phyloP scores from a whole-genome alignment of 2,113 vertebrate species.

The Neomonachus schauinslandi region DNA sequence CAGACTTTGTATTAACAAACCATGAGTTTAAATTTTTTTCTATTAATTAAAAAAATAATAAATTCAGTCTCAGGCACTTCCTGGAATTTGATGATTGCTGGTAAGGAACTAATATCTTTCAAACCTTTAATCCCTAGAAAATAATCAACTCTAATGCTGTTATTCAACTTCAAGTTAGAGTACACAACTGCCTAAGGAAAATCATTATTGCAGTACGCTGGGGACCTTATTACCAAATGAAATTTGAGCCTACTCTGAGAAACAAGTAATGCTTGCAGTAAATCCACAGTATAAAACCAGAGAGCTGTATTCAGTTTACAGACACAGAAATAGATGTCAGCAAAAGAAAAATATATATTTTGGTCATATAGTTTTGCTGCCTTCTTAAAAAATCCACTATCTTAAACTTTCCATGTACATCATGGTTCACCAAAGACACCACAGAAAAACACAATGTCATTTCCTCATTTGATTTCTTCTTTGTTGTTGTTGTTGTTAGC shows the following conservation, averaged over 20 bases:
- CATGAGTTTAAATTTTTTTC: neutral
- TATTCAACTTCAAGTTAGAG: constrained; percentile 38
- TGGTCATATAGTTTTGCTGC: neutral
- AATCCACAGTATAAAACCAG: neutral
- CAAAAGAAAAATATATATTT: neutral
- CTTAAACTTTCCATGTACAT: neutral
- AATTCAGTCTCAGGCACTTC: neutral
- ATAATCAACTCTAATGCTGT: neutral
- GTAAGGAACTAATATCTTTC: constrained; percentile 5
- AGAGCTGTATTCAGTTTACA: neutral
- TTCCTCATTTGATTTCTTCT: neutral
- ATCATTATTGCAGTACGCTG: neutral
- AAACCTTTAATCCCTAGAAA: constrained; percentile 28
- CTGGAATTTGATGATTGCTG: neutral
- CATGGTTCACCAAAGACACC: neutral
- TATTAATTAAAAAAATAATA: constrained; percentile 60
- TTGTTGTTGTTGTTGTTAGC: neutral
- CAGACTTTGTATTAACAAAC: neutral
- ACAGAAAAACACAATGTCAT: neutral
- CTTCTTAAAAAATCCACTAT: neutral
- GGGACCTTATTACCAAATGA: constrained; percentile 40
- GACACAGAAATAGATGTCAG: neutral
- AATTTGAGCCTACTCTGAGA: constrained; percentile 22
- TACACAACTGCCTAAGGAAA: neutral
- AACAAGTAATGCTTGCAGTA: neutral